Evolutionary conservation across 2,797 vertebrate genomes (phyloP).

Genomic region (Cyclopterus lumpus): DNA sequence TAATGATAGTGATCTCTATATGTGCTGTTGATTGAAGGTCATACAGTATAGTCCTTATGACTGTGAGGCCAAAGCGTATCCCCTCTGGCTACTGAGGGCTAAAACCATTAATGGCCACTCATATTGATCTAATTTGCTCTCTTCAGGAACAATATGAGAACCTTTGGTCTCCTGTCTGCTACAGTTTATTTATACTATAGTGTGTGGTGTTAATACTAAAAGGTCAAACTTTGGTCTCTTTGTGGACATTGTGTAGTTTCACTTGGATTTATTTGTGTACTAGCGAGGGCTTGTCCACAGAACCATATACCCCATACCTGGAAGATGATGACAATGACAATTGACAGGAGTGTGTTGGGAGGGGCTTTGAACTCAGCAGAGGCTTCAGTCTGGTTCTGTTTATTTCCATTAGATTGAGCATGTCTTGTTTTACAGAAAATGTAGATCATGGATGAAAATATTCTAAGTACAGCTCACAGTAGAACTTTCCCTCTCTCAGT

Average conservation of each 20-base stretch:
- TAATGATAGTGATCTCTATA: background rate
- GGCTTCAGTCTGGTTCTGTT: conserved; percentile 13
- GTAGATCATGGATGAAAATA: background rate
- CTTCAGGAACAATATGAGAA: conserved; percentile 39
- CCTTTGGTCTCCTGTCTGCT: conserved; percentile 27
- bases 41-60: background rate
- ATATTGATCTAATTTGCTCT: conserved; percentile 50
- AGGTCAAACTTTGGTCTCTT: conserved; percentile 12
- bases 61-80: conserved; percentile 6
- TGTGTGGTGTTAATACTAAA: background rate
- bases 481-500: background rate
- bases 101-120: background rate
- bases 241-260: background rate
- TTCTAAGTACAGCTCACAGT: background rate
- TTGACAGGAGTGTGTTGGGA: background rate
- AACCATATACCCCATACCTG: conserved; percentile 7
- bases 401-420: conserved; percentile 5
- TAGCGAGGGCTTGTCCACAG: background rate
- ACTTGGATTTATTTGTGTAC: conserved; percentile 23
- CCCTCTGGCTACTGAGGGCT: conserved; percentile 22
- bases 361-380: background rate
- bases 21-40: conserved; percentile 4
- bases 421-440: background rate
- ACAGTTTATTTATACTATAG: background rate
- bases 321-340: conserved; percentile 39